phyloP scores from a whole-genome alignment of 2,797 vertebrate genomes.

The Rousettus madagascariensis region DNA sequence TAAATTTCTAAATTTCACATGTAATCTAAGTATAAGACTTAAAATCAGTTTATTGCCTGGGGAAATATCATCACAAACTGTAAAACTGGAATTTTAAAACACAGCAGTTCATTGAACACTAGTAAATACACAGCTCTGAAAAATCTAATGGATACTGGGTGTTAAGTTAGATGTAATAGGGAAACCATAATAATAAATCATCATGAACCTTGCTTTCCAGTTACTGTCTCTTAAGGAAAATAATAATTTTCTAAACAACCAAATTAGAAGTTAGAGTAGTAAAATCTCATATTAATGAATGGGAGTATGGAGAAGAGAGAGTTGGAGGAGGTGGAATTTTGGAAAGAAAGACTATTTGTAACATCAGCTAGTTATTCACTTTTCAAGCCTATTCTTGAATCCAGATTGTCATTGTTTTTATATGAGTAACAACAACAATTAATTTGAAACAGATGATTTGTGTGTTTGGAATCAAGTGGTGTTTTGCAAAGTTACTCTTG shows the following conservation, averaged over 20 bases:
- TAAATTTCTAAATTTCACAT: not conserved
- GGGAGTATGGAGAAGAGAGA: not conserved
- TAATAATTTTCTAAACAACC: not conserved
- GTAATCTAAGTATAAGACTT: not conserved
- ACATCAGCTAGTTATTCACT: conserved; percentile 15
- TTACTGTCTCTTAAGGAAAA: not conserved
- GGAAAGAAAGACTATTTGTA: not conserved
- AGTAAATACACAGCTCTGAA: conserved; percentile 30
- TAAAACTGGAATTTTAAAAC: conserved; percentile 1
- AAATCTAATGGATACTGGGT: not conserved
- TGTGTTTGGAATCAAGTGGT: conserved; percentile 14
- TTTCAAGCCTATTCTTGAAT: conserved; percentile 24
- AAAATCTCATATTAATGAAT: not conserved
- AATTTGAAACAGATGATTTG: conserved; percentile 50
- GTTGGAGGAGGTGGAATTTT: not conserved
- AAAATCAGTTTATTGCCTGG: conserved; percentile 11
- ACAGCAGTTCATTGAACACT: not conserved
- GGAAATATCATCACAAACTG: not conserved
- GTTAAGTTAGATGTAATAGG: not conserved
- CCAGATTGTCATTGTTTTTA: conserved; percentile 24
- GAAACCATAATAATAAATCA: not conserved
- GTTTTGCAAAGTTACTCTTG: conserved; percentile 43
- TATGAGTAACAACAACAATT: not conserved
- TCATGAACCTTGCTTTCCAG: not conserved
- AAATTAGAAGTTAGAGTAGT: not conserved